A percentile compares a stretch with the other conserved stretches of the same genome.
Evolutionary conservation across 2,888 invertebrate species (phyloP).

Genomic region (Trachelus tabidus): DNA sequence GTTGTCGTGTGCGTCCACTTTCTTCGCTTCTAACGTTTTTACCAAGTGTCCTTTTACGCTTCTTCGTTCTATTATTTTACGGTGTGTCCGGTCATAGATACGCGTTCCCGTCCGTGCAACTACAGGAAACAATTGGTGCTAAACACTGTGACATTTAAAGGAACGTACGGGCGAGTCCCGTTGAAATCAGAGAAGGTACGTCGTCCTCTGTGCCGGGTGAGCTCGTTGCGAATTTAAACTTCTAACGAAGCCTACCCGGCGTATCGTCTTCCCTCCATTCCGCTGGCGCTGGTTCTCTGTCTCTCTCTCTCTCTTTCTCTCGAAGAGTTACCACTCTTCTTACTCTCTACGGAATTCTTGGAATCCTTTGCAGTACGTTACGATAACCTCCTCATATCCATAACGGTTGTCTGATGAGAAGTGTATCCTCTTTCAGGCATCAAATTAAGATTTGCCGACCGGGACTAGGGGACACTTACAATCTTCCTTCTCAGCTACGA

Average conservation of each 20-base stretch:
- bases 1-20: not conserved
- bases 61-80: not conserved
- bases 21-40: not conserved
- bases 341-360: not conserved
- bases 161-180: not conserved
- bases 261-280: not conserved
- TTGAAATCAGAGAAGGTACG: not conserved
- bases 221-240: not conserved
- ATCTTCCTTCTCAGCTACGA: not conserved
- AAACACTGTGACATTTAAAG: not conserved
- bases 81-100: not conserved
- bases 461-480: not conserved
- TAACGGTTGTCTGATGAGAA: not conserved
- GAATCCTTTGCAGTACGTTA: not conserved
- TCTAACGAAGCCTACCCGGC: not conserved
- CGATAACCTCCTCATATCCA: not conserved
- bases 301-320: not conserved
- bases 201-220: not conserved
- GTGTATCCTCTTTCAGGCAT: not conserved
- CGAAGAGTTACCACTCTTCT: not conserved
- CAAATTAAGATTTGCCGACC: not conserved
- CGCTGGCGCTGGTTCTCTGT: not conserved
- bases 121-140: not conserved
- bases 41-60: not conserved
- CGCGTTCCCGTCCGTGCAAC: not conserved